Conservation (phyloP, 2,113 vertebrate genomes). For the Mixornis gularis region DNA sequence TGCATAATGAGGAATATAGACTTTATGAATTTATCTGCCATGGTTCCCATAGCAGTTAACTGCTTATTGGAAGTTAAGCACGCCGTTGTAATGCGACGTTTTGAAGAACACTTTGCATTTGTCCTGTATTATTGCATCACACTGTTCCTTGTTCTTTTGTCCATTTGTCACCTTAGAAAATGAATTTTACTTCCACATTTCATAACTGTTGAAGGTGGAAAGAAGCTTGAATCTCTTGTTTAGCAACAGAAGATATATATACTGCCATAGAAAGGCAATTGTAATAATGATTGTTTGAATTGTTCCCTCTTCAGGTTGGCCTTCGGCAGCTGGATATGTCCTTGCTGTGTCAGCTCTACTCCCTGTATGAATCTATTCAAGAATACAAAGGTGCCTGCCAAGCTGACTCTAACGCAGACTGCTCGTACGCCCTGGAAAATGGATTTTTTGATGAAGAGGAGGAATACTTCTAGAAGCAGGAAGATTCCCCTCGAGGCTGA, state of each 20-base stretch:
- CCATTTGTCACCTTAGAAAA: background rate
- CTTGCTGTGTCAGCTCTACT: slow-evolving; percentile 94
- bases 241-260: background rate
- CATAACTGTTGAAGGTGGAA: background rate
- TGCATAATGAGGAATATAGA: background rate
- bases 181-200: background rate
- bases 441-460: slow-evolving; percentile 96
- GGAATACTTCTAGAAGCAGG: slow-evolving; percentile 81
- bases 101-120: background rate
- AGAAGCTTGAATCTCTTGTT: background rate
- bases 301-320: slow-evolving; percentile 79
- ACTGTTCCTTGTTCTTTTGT: background rate
- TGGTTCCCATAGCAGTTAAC: background rate
- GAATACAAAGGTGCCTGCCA: slow-evolving; percentile 98
- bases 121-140: background rate
- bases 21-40: background rate
- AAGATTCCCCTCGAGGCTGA: background rate
- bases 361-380: slow-evolving; percentile 96
- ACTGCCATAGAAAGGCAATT: background rate
- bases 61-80: background rate
- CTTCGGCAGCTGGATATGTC: slow-evolving; percentile 98
- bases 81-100: background rate
- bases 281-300: background rate
- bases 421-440: slow-evolving; percentile 83
- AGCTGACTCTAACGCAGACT: slow-evolving; percentile 83